Base-by-base conservation (phyloP, 1,140 invertebrate species). In the Pemphigus obesinymphae region DNA sequence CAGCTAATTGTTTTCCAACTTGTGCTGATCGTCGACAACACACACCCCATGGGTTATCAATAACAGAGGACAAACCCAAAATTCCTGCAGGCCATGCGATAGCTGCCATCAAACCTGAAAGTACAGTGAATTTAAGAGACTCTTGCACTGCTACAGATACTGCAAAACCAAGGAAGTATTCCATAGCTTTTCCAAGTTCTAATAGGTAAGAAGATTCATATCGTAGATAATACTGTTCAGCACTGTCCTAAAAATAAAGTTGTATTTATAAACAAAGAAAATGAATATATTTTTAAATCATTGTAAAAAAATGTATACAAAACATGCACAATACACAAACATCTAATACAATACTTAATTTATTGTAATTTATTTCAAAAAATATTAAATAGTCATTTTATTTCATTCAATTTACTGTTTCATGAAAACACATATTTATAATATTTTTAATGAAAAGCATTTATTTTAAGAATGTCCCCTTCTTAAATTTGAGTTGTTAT, bases 31-130 rank as follows among this genome's bases (percentile, higher is more conserved):
- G 85, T 75, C 91, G 86, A 82, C 91, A 89, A 85, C 92, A 93
- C 2, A 93, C 92, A 73, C 91, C 91, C 93, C 92, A 93, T 2
- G 92, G 92, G 86, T 93, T 93, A 85, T 93, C 92, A 73, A 93
- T 91, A 0, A 93, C 89, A 48, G 88, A 89, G 11, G 92, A 88
- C 31, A 90, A 88, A 13, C 90, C 90, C 1, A 93, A 83, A 40
- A 94, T 85, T 34, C 91, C 89, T 13, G 91, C 87, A 29, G 93
- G 93, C 92, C 92, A 93, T 8, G 92, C 90, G 40, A 94, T 89
- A 0, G 92, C 92, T 63, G 89, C 88, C 63, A 93, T 88, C 7
- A 93, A 84, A 83, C 91, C 92, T 82, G 91, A 90, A 20, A 94
- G 86, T 80, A 93, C 89, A 26, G 92, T 93, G 82, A 91, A 91